Conservation (phyloP, 1,140 invertebrate species). For the Drosophila sturtevanti region DNA sequence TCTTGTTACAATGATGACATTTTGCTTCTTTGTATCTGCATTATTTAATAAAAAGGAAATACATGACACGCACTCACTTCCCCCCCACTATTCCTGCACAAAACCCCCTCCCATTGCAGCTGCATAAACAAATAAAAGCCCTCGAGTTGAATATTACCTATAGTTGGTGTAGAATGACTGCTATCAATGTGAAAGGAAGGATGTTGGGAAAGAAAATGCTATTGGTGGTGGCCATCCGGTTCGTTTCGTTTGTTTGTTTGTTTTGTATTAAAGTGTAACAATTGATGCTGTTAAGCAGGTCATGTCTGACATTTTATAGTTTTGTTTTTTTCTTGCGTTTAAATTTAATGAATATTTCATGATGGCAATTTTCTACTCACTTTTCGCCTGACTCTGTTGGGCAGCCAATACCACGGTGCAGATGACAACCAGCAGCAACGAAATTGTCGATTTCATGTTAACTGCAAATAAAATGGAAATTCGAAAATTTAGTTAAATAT, state of each 20-base stretch:
- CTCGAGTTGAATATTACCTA: slow-evolving; percentile 16
- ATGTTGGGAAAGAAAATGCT: slow-evolving; percentile 24
- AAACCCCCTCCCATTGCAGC: slow-evolving; percentile 39
- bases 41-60: background rate
- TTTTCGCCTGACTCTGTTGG: slow-evolving; percentile 81
- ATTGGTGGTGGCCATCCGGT: background rate
- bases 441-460: slow-evolving; percentile 80
- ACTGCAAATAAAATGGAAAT: slow-evolving; percentile 37
- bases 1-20: background rate
- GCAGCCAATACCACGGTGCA: slow-evolving; percentile 79
- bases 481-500: background rate
- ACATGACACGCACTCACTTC: slow-evolving; percentile 5
- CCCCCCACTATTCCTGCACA: slow-evolving; percentile 5
- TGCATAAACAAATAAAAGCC: slow-evolving; percentile 63
- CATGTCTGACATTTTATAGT: slow-evolving; percentile 56
- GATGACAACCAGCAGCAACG: slow-evolving; percentile 75
- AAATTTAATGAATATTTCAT: slow-evolving; percentile 65
- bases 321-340: slow-evolving; percentile 61
- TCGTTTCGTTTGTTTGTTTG: slow-evolving; percentile 45
- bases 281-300: slow-evolving; percentile 54
- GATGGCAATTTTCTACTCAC: slow-evolving; percentile 56
- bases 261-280: slow-evolving; percentile 69
- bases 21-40: background rate
- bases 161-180: background rate
- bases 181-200: background rate